Evolutionary conservation across 2,113 vertebrate species (phyloP).

Genomic region (Tursiops truncatus): DNA sequence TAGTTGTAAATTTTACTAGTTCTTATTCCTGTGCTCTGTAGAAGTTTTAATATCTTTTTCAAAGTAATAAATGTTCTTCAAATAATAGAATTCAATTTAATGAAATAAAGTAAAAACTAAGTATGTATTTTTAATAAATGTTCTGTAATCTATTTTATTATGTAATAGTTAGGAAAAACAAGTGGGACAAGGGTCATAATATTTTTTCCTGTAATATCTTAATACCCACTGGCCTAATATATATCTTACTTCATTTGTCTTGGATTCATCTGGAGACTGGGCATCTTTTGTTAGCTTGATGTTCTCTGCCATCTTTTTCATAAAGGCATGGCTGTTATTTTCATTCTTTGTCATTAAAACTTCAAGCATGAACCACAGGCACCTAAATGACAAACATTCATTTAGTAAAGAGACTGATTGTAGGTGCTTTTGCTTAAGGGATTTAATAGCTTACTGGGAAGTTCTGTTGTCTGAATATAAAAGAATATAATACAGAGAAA

Average conservation of each 20-base stretch:
- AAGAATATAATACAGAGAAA: background rate
- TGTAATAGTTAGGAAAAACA: background rate
- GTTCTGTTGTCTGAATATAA: background rate
- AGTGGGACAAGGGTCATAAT: background rate
- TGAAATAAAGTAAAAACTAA: background rate
- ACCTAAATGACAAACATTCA: slow-evolving; percentile 81
- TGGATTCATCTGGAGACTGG: slow-evolving; percentile 95
- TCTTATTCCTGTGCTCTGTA: background rate
- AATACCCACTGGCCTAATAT: background rate
- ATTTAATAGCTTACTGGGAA: background rate
- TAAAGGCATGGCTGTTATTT: slow-evolving; percentile 99
- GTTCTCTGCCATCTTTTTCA: slow-evolving; percentile 98
- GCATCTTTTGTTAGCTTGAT: slow-evolving; percentile 98
- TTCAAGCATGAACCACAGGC: slow-evolving; percentile 99
- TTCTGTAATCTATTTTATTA: background rate
- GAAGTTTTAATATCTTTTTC: background rate
- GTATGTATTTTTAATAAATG: background rate
- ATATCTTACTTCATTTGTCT: slow-evolving; percentile 93
- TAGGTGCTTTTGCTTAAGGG: slow-evolving; percentile 5
- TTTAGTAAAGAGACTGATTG: slow-evolving; percentile 1
- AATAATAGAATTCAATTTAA: background rate
- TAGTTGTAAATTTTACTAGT: background rate
- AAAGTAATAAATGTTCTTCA: background rate
- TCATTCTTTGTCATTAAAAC: slow-evolving; percentile 99
- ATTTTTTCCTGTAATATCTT: background rate